Conservation (phyloP, 2,888 invertebrate genomes). For the Lydus trimaculatus region DNA sequence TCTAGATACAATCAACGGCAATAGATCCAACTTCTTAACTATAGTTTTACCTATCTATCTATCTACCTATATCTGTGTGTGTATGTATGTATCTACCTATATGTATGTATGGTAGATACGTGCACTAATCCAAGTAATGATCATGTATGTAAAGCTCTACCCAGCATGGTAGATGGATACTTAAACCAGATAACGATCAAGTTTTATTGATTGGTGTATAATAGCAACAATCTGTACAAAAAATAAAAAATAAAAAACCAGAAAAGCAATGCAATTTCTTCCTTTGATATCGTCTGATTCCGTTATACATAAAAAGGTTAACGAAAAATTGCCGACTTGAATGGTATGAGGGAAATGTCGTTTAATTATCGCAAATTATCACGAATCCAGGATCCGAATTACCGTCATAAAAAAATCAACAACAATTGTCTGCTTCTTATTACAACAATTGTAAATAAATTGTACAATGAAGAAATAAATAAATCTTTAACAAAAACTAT, state of each 20-base stretch:
- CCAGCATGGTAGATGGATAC: slow-evolving; percentile 7
- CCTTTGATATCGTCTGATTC: not conserved
- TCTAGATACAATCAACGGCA: not conserved
- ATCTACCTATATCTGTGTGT: not conserved
- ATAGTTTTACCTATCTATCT: not conserved
- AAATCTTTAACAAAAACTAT: not conserved
- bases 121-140: slow-evolving; percentile 20
- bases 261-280: not conserved
- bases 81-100: not conserved
- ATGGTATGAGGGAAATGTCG: not conserved
- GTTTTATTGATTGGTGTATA: slow-evolving; percentile 5
- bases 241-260: not conserved
- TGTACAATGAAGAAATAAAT: not conserved
- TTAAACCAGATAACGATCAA: slow-evolving; percentile 6
- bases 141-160: slow-evolving; percentile 25
- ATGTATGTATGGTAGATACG: not conserved
- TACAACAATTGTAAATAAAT: not conserved
- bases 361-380: not conserved
- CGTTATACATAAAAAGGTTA: not conserved
- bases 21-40: slow-evolving; percentile 1
- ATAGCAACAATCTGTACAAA: not conserved
- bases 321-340: not conserved
- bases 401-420: not conserved
- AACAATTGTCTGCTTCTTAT: not conserved
- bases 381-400: not conserved